Evolutionary conservation across 1,140 invertebrate species (phyloP).

Genomic region (Lepidotrigona ventralis): DNA sequence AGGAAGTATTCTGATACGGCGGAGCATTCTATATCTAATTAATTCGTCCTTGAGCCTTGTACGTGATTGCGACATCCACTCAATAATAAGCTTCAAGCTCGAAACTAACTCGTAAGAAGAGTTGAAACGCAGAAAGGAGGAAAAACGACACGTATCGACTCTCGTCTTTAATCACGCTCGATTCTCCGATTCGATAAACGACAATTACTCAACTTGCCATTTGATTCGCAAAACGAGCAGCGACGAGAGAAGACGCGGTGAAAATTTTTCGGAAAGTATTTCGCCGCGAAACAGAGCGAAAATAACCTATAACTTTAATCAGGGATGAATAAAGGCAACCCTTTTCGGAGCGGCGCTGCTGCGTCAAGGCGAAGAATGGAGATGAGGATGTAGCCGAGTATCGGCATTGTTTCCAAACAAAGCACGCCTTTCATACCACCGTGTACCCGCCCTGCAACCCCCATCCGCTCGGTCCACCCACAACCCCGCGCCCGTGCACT

Average conservation of each 20-base stretch:
- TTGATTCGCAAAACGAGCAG: conserved; percentile 8
- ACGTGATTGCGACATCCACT: no score
- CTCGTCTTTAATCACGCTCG: no score
- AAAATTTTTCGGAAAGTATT: conserved; percentile 62
- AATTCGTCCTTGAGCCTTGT: no score
- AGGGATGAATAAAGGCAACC: conserved; percentile 77
- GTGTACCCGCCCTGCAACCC: conserved; percentile 65
- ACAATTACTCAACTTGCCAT: neutral
- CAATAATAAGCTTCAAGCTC: no score
- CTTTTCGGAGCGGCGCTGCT: conserved; percentile 75
- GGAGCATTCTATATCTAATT: no score
- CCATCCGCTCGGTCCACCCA: conserved; percentile 58
- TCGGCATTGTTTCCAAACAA: conserved; percentile 81
- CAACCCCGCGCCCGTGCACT: conserved; percentile 63
- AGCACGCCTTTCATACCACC: conserved; percentile 79
- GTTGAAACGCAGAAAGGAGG: no score
- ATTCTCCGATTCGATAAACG: no score
- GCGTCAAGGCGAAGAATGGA: conserved; percentile 80
- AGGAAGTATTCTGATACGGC: no score
- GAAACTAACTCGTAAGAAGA: no score
- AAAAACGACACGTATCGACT: no score
- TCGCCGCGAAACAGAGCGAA: conserved; percentile 67
- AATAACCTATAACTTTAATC: conserved; percentile 79
- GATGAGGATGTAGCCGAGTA: conserved; percentile 81
- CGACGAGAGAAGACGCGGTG: conserved; percentile 22